These are phyloP conservation scores for Drosophila teissieri DNA, from an alignment of 1,140 invertebrate genomes.

Conservation along the genomic window DNA sequence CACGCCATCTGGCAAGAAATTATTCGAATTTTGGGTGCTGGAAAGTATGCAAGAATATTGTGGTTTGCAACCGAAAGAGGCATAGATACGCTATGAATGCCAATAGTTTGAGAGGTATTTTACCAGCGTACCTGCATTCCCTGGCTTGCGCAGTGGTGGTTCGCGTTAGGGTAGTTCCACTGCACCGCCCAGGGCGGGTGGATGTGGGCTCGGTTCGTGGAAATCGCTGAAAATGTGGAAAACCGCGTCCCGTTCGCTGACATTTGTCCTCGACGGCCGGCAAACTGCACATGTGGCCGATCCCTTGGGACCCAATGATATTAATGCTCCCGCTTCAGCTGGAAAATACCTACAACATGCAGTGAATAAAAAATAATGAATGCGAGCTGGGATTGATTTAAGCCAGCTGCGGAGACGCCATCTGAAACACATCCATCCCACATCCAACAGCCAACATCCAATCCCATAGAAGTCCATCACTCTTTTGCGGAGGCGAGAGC, in stretches of 20 bases:
- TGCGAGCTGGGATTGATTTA: slow-evolving; percentile 41
- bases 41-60: background rate
- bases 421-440: slow-evolving; percentile 23
- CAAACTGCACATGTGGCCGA: slow-evolving; percentile 35
- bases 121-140: too few relatives aligned
- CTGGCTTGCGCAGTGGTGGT: too few relatives aligned
- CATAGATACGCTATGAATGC: too few relatives aligned
- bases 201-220: slow-evolving; percentile 5
- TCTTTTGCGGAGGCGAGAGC: slow-evolving; percentile 20
- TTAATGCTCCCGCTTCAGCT: slow-evolving; percentile 29
- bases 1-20: background rate
- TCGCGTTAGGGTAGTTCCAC: background rate
- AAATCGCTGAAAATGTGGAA: slow-evolving; percentile 36
- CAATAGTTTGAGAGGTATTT: too few relatives aligned
- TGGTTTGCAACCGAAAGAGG: background rate
- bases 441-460: too few relatives aligned
- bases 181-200: background rate
- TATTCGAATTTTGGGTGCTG: too few relatives aligned
- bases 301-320: slow-evolving; percentile 29
- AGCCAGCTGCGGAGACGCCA: slow-evolving; percentile 35
- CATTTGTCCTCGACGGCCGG: slow-evolving; percentile 34
- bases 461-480: slow-evolving; percentile 5
- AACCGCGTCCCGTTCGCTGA: slow-evolving; percentile 37
- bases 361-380: slow-evolving; percentile 13
- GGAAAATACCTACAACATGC: slow-evolving; percentile 1